Conservation (phyloP, 2,888 invertebrate species). For the Oeneis ivallda region DNA sequence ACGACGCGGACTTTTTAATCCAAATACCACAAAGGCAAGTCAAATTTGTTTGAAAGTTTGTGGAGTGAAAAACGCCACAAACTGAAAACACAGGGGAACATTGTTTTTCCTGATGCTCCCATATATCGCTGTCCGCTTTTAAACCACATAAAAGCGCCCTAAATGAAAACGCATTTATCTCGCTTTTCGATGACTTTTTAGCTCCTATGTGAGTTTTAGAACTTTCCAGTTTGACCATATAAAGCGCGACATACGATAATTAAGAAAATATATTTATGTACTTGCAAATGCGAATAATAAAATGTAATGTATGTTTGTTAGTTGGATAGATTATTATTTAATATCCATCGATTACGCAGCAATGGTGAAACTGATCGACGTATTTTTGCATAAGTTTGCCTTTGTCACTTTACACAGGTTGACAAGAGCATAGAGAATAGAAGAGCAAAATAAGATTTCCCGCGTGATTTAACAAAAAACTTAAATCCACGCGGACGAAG, state of each 20-base stretch:
- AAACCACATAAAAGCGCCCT: conserved; percentile 61
- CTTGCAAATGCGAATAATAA: no score
- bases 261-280: no score
- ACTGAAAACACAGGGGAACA: conserved; percentile 52
- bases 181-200: conserved; percentile 53
- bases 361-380: not conserved
- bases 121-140: conserved; percentile 66
- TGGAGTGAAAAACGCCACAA: conserved; percentile 16
- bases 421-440: no score
- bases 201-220: not conserved
- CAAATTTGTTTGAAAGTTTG: conserved; percentile 17
- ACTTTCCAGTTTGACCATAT: not conserved
- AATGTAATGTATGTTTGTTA: no score
- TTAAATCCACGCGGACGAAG: no score
- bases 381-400: not conserved
- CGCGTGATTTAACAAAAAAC: no score
- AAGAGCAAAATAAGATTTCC: no score
- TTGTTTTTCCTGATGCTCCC: conserved; percentile 69
- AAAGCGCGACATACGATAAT: no score
- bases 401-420: not conserved
- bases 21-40: conserved; percentile 9
- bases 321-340: no score
- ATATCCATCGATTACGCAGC: not conserved
- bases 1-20: not conserved
- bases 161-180: conserved; percentile 69